Conservation (phyloP, 2,113 vertebrate genomes). For the Oryzias celebensis region DNA sequence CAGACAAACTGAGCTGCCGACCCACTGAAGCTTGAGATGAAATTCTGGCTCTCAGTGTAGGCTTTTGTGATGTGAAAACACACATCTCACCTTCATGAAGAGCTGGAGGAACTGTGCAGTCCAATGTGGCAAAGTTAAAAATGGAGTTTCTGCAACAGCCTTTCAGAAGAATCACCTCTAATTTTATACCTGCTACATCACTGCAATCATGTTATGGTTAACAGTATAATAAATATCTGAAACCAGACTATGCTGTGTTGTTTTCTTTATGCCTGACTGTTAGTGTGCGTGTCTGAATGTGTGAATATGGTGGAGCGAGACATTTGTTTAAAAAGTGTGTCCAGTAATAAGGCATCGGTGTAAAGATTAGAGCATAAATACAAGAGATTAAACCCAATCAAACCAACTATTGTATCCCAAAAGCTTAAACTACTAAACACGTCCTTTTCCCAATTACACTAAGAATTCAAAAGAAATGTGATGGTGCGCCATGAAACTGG, state of each 20-base stretch:
- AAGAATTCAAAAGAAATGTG: too few species aligned
- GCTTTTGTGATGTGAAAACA: slow-evolving; percentile 28
- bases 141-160: background rate
- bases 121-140: background rate
- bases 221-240: background rate
- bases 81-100: slow-evolving; percentile 8
- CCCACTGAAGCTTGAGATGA: slow-evolving; percentile 31
- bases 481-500: too few species aligned
- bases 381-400: too few species aligned
- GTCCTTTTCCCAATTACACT: too few species aligned
- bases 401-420: too few species aligned
- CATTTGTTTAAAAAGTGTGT: slow-evolving; percentile 65
- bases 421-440: too few species aligned
- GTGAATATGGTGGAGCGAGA: slow-evolving; percentile 49
- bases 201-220: too few species aligned
- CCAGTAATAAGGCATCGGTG: slow-evolving; percentile 34
- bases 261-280: slow-evolving; percentile 6
- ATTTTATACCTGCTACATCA: slow-evolving; percentile 7
- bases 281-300: slow-evolving; percentile 17
- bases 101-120: background rate
- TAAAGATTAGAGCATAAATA: slow-evolving; percentile 6
- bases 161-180: background rate
- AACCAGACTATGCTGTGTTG: background rate
- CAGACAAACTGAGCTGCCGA: slow-evolving; percentile 20
- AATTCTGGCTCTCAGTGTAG: slow-evolving; percentile 46